These are phyloP conservation scores for Drosophila repletoides DNA, from an alignment of 1,140 invertebrate genomes.

Conservation along the genomic window DNA sequence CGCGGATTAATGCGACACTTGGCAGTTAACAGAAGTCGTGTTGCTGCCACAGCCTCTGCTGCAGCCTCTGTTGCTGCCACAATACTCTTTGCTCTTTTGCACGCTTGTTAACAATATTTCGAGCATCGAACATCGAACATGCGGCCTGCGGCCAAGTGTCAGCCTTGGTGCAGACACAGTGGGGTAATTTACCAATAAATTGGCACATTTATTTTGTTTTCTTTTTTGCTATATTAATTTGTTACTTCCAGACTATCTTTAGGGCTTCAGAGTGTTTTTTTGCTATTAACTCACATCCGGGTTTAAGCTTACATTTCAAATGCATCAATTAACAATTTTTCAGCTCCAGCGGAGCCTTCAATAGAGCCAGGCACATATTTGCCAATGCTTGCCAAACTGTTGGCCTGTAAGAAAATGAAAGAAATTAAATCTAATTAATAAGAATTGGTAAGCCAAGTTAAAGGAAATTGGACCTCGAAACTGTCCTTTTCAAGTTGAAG, in stretches of 20 bases:
- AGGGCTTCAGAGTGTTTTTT: background rate
- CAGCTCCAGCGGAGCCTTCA: conserved; percentile 44
- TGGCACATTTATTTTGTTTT: background rate
- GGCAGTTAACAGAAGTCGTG: conserved; percentile 59
- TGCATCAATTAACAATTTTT: conserved; percentile 28
- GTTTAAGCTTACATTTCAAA: background rate
- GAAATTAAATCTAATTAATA: too few species aligned
- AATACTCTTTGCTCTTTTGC: conserved; percentile 62
- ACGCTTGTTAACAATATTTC: conserved; percentile 76
- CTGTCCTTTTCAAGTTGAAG: too few species aligned
- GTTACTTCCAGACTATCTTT: background rate
- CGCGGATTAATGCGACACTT: conserved; percentile 74
- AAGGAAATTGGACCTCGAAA: too few species aligned
- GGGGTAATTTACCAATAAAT: conserved; percentile 38
- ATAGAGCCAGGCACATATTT: conserved; percentile 57
- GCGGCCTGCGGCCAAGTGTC: conserved; percentile 60
- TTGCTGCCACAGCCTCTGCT: conserved; percentile 26
- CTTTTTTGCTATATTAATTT: background rate
- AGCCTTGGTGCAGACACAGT: conserved; percentile 38
- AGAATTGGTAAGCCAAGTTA: too few species aligned
- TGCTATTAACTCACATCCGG: background rate
- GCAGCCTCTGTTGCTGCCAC: background rate
- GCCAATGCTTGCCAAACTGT: conserved; percentile 62
- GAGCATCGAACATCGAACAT: conserved; percentile 50
- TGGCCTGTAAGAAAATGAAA: conserved; percentile 31